These are phyloP conservation scores for Elaphurus davidianus DNA, from an alignment of 2,113 vertebrate species.

Conservation along the genomic window DNA sequence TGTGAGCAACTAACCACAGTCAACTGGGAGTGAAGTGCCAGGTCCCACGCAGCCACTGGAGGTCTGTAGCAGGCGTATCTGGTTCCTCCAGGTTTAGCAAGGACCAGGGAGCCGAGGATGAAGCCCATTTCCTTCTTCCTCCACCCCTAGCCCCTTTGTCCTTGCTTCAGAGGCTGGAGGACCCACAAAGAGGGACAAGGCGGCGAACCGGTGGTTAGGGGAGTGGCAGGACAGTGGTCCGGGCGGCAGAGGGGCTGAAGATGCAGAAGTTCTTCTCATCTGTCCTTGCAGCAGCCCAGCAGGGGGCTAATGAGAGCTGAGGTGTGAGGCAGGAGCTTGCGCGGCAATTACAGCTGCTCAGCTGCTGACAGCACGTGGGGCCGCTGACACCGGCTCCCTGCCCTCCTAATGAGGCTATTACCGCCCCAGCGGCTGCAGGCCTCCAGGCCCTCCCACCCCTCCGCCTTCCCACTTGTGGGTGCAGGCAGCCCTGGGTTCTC, in stretches of 20 bases:
- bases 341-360: constrained; percentile 69
- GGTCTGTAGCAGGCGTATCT: fast-evolving
- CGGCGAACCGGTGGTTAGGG: fast-evolving
- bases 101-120: not conserved
- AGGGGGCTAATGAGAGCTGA: constrained; percentile 83
- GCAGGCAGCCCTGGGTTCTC: fast-evolving
- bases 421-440: constrained; percentile 66
- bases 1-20: not conserved
- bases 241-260: not conserved
- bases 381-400: constrained; percentile 51
- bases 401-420: constrained; percentile 81
- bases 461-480: constrained; percentile 63
- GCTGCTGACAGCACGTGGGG: constrained; percentile 53
- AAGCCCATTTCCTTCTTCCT: not conserved
- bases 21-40: fast-evolving
- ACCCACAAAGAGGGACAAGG: not conserved
- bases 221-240: not conserved
- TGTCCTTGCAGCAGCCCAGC: constrained; percentile 63
- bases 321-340: constrained; percentile 75
- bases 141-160: not conserved
- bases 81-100: fast-evolving
- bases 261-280: constrained; percentile 69
- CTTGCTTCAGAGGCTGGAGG: not conserved
- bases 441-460: not conserved
- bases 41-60: fast-evolving